Evolutionary conservation across 2,888 invertebrate genomes (phyloP).

Genomic region (Danaus chrysippus): DNA sequence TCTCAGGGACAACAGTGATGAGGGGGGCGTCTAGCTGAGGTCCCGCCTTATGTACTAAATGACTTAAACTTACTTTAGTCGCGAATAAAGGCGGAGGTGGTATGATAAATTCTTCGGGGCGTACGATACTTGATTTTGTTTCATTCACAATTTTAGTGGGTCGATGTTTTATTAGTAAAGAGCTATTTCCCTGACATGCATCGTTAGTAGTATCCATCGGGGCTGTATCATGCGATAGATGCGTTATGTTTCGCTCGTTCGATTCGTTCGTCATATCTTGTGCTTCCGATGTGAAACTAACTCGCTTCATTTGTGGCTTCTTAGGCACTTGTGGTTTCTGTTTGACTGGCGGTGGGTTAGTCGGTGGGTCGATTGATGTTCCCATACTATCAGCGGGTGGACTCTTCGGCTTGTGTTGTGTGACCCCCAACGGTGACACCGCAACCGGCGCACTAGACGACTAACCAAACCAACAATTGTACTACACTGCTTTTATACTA

Average conservation of each 20-base stretch:
- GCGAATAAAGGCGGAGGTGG: slow-evolving; percentile 74
- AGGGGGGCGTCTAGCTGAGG: slow-evolving; percentile 52
- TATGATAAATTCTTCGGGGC: slow-evolving; percentile 70
- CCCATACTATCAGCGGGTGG: slow-evolving; percentile 38
- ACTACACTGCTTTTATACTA: slow-evolving; percentile 47
- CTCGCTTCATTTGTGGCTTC: slow-evolving; percentile 73
- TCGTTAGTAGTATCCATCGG: slow-evolving; percentile 62
- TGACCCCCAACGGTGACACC: slow-evolving; percentile 62
- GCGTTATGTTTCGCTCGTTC: slow-evolving; percentile 45
- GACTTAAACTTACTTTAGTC: slow-evolving; percentile 63
- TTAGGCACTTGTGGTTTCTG: slow-evolving; percentile 72
- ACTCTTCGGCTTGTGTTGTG: slow-evolving; percentile 56
- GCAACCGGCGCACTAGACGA: slow-evolving; percentile 65
- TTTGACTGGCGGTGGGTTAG: slow-evolving; percentile 46
- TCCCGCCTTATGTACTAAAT: slow-evolving; percentile 47
- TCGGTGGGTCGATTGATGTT: slow-evolving; percentile 43
- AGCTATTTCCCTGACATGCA: slow-evolving; percentile 67
- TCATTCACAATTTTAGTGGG: slow-evolving; percentile 52
- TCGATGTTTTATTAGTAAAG: slow-evolving; percentile 67
- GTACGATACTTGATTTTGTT: slow-evolving; percentile 55
- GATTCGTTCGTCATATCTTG: slow-evolving; percentile 51
- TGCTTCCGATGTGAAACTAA: slow-evolving; percentile 70
- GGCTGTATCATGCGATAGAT: slow-evolving; percentile 55
- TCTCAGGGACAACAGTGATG: slow-evolving; percentile 64
- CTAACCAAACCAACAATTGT: slow-evolving; percentile 74